These are phyloP conservation scores for Mesoligia furuncula DNA, from an alignment of 2,888 invertebrate species.

Conservation along the genomic window DNA sequence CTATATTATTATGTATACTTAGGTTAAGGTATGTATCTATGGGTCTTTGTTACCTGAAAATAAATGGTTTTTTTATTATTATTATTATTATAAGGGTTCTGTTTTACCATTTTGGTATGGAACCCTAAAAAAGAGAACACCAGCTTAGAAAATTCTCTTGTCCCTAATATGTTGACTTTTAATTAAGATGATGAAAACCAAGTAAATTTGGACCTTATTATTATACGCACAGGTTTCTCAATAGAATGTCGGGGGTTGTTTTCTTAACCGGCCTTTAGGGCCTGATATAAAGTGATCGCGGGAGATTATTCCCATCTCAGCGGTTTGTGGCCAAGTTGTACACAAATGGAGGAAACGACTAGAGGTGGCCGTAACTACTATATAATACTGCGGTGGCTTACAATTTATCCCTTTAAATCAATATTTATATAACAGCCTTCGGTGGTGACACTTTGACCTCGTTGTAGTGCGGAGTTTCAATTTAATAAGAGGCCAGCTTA, in stretches of 20 bases:
- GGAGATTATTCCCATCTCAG: constrained; percentile 52
- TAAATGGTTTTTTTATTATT: too few relatives aligned
- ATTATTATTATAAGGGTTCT: too few relatives aligned
- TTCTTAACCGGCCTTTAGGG: constrained; percentile 35
- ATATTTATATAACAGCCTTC: background rate
- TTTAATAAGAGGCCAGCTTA: background rate
- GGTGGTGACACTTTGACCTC: background rate
- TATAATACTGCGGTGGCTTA: background rate
- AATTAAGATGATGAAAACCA: constrained; percentile 49
- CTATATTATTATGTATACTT: too few relatives aligned
- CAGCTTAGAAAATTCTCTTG: constrained; percentile 57
- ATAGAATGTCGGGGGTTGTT: constrained; percentile 12
- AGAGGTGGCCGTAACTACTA: background rate
- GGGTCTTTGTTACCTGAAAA: too few relatives aligned
- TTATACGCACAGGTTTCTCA: background rate
- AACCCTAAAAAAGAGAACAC: constrained; percentile 40
- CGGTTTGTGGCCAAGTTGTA: constrained; percentile 31
- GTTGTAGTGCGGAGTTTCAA: background rate
- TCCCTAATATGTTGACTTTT: constrained; percentile 63
- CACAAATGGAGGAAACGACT: constrained; percentile 24
- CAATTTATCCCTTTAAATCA: background rate
- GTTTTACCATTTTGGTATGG: too few relatives aligned
- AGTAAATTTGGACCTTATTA: constrained; percentile 29
- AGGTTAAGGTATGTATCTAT: too few relatives aligned
- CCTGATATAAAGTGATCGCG: constrained; percentile 54